Base-by-base conservation (phyloP, 1,140 invertebrate genomes). In the Listronotus oregonensis region DNA sequence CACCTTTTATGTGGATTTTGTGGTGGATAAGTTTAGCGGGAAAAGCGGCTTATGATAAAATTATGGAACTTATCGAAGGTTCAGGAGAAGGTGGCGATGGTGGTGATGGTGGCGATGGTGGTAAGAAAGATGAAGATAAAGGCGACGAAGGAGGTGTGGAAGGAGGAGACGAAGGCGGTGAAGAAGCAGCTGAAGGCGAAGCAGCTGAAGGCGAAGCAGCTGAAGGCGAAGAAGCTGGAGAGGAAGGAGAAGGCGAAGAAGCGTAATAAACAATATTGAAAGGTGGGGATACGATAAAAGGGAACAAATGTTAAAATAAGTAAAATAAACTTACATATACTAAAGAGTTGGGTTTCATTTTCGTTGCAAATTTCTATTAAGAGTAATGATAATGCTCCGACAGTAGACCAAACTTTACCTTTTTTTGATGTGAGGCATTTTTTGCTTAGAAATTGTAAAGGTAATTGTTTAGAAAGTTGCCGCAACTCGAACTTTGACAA, bases 1-100 rank as follows among this genome's bases (percentile, higher is more conserved):
- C 64, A 1, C 64, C 64, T 0, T 66, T 66, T 32, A 42, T 66
- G 46, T 66, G 40, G 37, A 52, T 43, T 0, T 34, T 66, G 17
- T 66, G 64, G 64, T 66, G 56, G 37, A 5, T 59, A 2, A 27
- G 21, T 31, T 39, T 66, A 12, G 10, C 14, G 2, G 47, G 32
- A n/a, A 59, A 59, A 46, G 34, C 21, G 1, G 31, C 47, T 12
- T 51, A 43, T 39, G 50, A 66, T 6, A 59, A 60, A 32, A 46
- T 66, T 8, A 66, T 17, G 49, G 46, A 59, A 37, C 18, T 66
- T n/a, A 5, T 57, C 8, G 14, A 51, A 3, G 7, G 10, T 9
- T 44, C 49, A 27, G 42, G 37, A 12, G 47, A 14, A 7, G 64
- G 59, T 31, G 32, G 17, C 17, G 32, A 31, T 40, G 52, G 52